A percentile compares a stretch with the other conserved stretches of the same genome.
Evolutionary conservation across 35 echinoderm and acorn worm species (phyloP).

Genomic region (Anneissia japonica): DNA sequence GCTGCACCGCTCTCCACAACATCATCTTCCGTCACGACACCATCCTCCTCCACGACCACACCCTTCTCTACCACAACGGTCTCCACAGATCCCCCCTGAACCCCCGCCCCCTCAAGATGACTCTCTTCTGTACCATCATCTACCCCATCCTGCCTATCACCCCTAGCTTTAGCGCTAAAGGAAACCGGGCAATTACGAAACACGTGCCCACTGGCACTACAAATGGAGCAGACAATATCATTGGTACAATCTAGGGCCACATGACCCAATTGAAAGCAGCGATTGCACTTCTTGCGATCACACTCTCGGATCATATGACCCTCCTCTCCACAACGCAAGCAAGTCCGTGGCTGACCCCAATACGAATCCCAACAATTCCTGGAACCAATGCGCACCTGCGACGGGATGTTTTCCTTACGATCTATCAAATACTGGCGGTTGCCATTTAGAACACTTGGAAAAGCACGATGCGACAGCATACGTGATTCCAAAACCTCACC

Average conservation of each 20-base stretch:
- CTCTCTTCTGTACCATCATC: background rate
- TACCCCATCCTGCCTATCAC: background rate
- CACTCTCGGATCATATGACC: conserved; percentile 7
- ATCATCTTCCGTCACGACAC: no score
- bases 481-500: conserved; percentile 32
- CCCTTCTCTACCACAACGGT: no score
- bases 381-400: background rate
- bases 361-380: conserved; percentile 11
- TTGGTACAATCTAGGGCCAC: background rate
- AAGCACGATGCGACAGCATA: background rate
- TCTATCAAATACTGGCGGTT: conserved; percentile 15
- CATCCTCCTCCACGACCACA: no score
- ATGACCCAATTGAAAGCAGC: conserved; percentile 15
- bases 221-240: conserved; percentile 9
- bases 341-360: conserved; percentile 15
- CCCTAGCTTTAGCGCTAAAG: background rate
- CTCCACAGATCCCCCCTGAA: background rate
- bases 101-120: background rate
- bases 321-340: background rate
- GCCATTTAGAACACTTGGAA: conserved; percentile 26
- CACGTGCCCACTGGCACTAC: conserved; percentile 8
- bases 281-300: background rate
- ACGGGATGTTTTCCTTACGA: conserved; percentile 5
- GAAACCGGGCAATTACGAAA: conserved; percentile 12
- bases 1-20: no score